A percentile compares a stretch with the other conserved stretches of the same genome.
Evolutionary conservation across 2,888 invertebrate species (phyloP).

Genomic region (Drosophila incognita): DNA sequence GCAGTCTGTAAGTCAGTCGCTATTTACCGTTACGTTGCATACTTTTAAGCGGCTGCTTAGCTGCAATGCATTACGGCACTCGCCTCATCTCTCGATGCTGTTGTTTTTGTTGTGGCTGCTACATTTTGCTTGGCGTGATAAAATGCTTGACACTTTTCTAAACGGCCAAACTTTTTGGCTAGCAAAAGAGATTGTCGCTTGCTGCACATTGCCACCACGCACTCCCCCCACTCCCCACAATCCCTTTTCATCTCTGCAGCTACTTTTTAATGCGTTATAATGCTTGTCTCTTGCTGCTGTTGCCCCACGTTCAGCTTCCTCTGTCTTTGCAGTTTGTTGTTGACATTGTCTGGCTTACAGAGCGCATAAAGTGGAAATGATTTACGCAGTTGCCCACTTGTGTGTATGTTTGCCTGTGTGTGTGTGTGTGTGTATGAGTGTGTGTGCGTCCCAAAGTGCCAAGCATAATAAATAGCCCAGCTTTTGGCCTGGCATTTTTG

Average conservation of each 20-base stretch:
- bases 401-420: slow-evolving; percentile 25
- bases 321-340: slow-evolving; percentile 76
- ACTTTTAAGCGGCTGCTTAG: slow-evolving; percentile 66
- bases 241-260: slow-evolving; percentile 24
- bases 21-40: slow-evolving; percentile 65
- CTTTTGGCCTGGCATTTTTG: slow-evolving; percentile 74
- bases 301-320: neutral
- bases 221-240: neutral
- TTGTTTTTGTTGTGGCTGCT: slow-evolving; percentile 25
- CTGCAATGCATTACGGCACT: slow-evolving; percentile 52
- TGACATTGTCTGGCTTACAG: slow-evolving; percentile 79
- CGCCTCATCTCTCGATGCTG: slow-evolving; percentile 15
- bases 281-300: slow-evolving; percentile 48
- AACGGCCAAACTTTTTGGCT: slow-evolving; percentile 77
- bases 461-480: slow-evolving; percentile 74
- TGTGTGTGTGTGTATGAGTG: slow-evolving; percentile 17
- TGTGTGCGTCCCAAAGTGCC: slow-evolving; percentile 40
- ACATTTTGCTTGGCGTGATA: slow-evolving; percentile 67
- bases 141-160: slow-evolving; percentile 80
- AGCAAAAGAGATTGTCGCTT: slow-evolving; percentile 63
- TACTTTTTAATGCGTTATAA: slow-evolving; percentile 74
- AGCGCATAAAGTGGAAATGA: slow-evolving; percentile 79
- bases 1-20: slow-evolving; percentile 35
- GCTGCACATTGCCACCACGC: slow-evolving; percentile 8
- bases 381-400: slow-evolving; percentile 72